A percentile compares a stretch with the other conserved stretches of the same genome.
phyloP scores from a whole-genome alignment of 1,140 invertebrate species.

The Catajapyx aquilonaris region DNA sequence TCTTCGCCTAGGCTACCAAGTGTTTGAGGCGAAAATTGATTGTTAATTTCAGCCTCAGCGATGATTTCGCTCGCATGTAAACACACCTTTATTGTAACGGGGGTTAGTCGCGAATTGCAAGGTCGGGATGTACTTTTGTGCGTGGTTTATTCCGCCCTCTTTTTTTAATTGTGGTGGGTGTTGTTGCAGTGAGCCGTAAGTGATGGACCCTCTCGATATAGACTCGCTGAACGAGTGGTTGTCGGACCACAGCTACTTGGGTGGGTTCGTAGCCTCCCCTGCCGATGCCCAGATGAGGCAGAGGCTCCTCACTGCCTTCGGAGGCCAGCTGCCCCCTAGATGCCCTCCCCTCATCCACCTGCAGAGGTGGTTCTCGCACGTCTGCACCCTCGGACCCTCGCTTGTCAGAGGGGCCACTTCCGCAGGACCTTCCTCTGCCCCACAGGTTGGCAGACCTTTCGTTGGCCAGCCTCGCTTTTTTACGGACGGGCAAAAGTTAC shows the following conservation, averaged over 20 bases:
- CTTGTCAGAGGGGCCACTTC: neutral
- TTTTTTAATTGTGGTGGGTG: too few species aligned
- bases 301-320: slow-evolving; percentile 6
- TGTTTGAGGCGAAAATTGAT: too few species aligned
- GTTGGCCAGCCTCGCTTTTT: too few species aligned
- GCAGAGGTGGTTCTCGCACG: slow-evolving; percentile 8
- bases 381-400: slow-evolving; percentile 6
- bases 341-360: slow-evolving; percentile 13
- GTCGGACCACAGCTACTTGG: slow-evolving; percentile 11
- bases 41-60: too few species aligned
- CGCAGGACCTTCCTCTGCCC: neutral
- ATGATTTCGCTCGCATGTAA: too few species aligned
- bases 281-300: slow-evolving; percentile 9
- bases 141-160: too few species aligned
- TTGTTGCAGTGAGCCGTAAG: slow-evolving; percentile 1
- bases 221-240: slow-evolving; percentile 8
- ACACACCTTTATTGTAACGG: too few species aligned
- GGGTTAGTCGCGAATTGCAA: too few species aligned
- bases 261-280: slow-evolving; percentile 11
- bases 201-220: too few species aligned
- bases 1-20: too few species aligned
- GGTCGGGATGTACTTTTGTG: too few species aligned
- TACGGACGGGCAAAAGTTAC: too few species aligned
- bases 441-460: neutral
- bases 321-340: slow-evolving; percentile 6